Percentiles rank a stretch among this genome's conserved stretches.
phyloP scores from a whole-genome alignment of 2,797 vertebrate species.

The Pachyuromys duprasi region DNA sequence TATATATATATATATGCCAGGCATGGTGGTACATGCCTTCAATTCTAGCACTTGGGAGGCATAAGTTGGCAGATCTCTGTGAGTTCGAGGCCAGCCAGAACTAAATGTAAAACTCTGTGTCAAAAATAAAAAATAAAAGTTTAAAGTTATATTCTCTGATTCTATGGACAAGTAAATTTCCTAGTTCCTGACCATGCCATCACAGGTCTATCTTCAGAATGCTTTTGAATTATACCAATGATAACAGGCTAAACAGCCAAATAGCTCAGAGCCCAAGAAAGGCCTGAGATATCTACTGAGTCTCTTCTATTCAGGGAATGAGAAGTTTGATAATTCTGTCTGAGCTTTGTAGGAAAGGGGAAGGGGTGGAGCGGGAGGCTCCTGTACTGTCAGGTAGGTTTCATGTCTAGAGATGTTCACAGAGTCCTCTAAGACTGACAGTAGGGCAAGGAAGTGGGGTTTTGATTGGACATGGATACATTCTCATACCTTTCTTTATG shows the following conservation, averaged over 20 bases:
- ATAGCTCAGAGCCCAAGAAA: not conserved
- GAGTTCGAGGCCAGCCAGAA: not conserved
- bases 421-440: slow-evolving; percentile 7
- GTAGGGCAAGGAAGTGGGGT: not conserved
- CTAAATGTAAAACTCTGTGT: not conserved
- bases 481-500: not conserved
- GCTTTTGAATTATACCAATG: not conserved
- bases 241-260: slow-evolving; percentile 6
- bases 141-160: slow-evolving; percentile 10
- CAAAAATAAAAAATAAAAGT: not conserved
- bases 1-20: too few species aligned
- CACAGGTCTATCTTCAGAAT: slow-evolving; percentile 36
- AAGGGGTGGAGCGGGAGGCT: not conserved
- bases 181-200: not conserved
- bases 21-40: not conserved
- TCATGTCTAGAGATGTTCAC: not conserved
- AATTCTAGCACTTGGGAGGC: not conserved
- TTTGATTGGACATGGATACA: not conserved
- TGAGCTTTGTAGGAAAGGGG: slow-evolving; percentile 19
- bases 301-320: slow-evolving; percentile 36
- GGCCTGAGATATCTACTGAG: not conserved
- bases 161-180: not conserved
- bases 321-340: slow-evolving; percentile 32
- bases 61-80: not conserved
- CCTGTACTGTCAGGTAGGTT: not conserved